phyloP scores from a whole-genome alignment of 2,113 vertebrate genomes.

The Nycticryphes semicollaris region DNA sequence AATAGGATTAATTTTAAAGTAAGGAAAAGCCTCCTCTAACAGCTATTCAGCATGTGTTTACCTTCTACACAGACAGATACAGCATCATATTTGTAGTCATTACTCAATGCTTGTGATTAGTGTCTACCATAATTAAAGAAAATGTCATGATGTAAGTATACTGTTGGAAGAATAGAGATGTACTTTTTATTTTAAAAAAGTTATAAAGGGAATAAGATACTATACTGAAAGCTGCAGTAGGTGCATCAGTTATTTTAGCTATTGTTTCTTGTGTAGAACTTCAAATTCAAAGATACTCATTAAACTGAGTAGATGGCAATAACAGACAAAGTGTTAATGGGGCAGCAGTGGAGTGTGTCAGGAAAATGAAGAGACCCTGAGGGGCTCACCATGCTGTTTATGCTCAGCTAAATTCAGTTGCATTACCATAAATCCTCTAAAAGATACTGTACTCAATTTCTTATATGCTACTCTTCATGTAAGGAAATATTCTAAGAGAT shows the following conservation, averaged over 20 bases:
- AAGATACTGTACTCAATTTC: slow-evolving; percentile 40
- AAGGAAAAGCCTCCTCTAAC: not conserved
- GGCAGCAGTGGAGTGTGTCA: slow-evolving; percentile 79
- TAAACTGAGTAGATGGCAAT: slow-evolving; percentile 77
- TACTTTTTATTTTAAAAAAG: not conserved
- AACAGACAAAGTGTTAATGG: slow-evolving; percentile 83
- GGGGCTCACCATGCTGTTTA: slow-evolving; percentile 74
- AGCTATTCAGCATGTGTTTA: not conserved
- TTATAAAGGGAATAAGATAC: not conserved
- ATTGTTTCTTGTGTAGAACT: slow-evolving; percentile 61
- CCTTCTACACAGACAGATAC: not conserved
- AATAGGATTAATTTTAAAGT: not conserved
- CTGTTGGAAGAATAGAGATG: not conserved
- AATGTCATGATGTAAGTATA: not conserved
- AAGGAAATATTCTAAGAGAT: not conserved
- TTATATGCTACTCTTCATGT: not conserved
- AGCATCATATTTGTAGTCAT: not conserved
- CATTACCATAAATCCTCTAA: slow-evolving; percentile 71
- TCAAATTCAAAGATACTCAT: slow-evolving; percentile 78
- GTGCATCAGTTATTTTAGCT: slow-evolving; percentile 35
- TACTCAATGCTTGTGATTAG: not conserved
- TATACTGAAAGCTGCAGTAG: slow-evolving; percentile 14
- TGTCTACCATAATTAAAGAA: not conserved
- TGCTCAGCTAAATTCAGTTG: slow-evolving; percentile 62
- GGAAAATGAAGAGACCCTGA: slow-evolving; percentile 79